Percentiles rank a stretch among this genome's conserved stretches.
phyloP scores from a whole-genome alignment of 2,113 vertebrate genomes.

The Romanogobio albipinnatus region DNA sequence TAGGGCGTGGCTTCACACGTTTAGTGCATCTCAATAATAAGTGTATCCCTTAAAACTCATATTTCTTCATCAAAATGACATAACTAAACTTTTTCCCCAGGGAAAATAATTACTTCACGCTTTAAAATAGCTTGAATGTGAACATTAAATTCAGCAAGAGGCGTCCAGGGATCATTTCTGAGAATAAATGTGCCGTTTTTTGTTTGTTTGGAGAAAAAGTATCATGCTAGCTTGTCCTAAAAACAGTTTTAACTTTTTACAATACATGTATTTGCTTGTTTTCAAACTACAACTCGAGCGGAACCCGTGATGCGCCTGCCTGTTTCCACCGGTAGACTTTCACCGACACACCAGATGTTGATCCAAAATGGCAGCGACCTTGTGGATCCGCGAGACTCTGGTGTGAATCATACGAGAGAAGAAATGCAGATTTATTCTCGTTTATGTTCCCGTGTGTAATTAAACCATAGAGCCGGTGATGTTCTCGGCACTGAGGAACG shows the following conservation, averaged over 20 bases:
- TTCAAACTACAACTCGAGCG: not conserved
- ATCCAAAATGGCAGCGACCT: conserved; percentile 68
- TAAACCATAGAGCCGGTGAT: conserved; percentile 52
- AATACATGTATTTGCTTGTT: too few species aligned
- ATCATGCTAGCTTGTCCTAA: too few species aligned
- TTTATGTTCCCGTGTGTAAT: not conserved
- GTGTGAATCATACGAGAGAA: not conserved
- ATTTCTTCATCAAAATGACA: too few species aligned
- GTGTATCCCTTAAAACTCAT: too few species aligned
- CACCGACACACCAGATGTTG: conserved; percentile 51
- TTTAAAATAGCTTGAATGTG: too few species aligned
- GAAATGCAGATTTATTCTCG: not conserved
- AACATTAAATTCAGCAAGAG: too few species aligned
- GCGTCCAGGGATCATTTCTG: too few species aligned
- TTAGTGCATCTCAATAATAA: too few species aligned
- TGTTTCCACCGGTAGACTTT: conserved; percentile 24
- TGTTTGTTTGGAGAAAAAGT: too few species aligned
- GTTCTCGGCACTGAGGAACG: conserved; percentile 65
- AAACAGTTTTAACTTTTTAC: too few species aligned
- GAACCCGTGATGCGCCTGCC: not conserved
- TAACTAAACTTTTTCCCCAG: too few species aligned
- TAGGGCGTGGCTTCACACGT: not conserved
- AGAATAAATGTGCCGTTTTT: not conserved
- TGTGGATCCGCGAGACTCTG: conserved; percentile 42
- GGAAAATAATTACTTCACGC: too few species aligned